Conservation (phyloP, 1,140 invertebrate genomes). For the Rhyacophila brunnea region DNA sequence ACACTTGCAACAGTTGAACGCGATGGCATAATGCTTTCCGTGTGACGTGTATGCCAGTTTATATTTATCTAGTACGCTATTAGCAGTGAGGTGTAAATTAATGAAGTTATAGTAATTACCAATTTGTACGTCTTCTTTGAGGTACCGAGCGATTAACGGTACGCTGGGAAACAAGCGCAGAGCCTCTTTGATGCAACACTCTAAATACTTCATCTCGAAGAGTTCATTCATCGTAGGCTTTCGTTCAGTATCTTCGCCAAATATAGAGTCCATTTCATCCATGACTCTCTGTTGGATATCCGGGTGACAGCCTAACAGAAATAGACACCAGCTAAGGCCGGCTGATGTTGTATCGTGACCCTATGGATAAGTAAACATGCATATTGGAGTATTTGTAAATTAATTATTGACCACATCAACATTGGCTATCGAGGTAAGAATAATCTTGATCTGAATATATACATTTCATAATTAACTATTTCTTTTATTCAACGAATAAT, state of each 20-base stretch:
- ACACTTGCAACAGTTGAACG: too few species aligned
- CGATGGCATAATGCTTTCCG: too few species aligned
- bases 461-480: too few species aligned
- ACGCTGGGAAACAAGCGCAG: conserved; percentile 66
- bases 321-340: conserved; percentile 62
- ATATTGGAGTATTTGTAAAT: too few species aligned
- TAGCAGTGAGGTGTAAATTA: too few species aligned
- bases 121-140: conserved; percentile 58
- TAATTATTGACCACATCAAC: too few species aligned
- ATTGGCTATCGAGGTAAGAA: too few species aligned
- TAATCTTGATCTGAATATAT: too few species aligned
- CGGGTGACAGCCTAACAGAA: conserved; percentile 61
- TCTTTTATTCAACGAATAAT: too few species aligned
- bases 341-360: conserved; percentile 76
- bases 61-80: too few species aligned
- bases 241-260: conserved; percentile 53
- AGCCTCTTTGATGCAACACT: conserved; percentile 66
- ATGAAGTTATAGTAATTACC: too few species aligned
- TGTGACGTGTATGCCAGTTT: too few species aligned
- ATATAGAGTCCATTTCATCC: conserved; percentile 64
- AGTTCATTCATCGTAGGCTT: conserved; percentile 60
- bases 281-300: conserved; percentile 62
- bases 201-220: conserved; percentile 65
- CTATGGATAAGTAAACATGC: conserved; percentile 43
- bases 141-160: conserved; percentile 61